A percentile compares a stretch with the other conserved stretches of the same genome.
phyloP scores from a whole-genome alignment of 2,888 invertebrate genomes.

The Saturnia pavonia region DNA sequence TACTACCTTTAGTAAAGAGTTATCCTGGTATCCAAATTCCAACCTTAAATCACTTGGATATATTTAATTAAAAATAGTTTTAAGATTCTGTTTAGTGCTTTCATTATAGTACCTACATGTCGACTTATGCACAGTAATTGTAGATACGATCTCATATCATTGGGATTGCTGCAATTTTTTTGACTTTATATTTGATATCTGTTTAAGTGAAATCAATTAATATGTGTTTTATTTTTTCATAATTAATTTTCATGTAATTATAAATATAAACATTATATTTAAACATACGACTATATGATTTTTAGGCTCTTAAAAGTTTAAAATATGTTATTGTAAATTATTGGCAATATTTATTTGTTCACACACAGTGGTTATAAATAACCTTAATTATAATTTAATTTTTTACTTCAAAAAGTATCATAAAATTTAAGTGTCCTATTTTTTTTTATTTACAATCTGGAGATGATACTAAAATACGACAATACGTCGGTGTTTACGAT shows the following conservation, averaged over 20 bases:
- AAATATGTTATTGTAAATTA: too few species aligned
- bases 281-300: too few species aligned
- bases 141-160: neutral
- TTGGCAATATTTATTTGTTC: neutral
- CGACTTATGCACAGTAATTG: neutral
- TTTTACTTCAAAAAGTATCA: too few species aligned
- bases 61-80: conserved; percentile 14
- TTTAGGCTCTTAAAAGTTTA: too few species aligned
- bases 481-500: conserved; percentile 30
- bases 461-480: conserved; percentile 13
- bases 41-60: conserved; percentile 16
- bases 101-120: too few species aligned
- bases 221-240: too few species aligned
- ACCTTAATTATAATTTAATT: too few species aligned
- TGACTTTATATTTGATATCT: neutral
- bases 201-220: neutral
- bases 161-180: neutral
- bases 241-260: too few species aligned
- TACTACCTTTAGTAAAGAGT: conserved; percentile 20
- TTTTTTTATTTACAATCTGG: neutral
- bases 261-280: too few species aligned
- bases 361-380: neutral
- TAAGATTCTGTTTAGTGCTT: neutral
- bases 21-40: conserved; percentile 18
- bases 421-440: neutral